A percentile compares a stretch with the other conserved stretches of the same genome.
phyloP scores from a whole-genome alignment of 2,888 invertebrate genomes.

The Ypsolopha scabrella region DNA sequence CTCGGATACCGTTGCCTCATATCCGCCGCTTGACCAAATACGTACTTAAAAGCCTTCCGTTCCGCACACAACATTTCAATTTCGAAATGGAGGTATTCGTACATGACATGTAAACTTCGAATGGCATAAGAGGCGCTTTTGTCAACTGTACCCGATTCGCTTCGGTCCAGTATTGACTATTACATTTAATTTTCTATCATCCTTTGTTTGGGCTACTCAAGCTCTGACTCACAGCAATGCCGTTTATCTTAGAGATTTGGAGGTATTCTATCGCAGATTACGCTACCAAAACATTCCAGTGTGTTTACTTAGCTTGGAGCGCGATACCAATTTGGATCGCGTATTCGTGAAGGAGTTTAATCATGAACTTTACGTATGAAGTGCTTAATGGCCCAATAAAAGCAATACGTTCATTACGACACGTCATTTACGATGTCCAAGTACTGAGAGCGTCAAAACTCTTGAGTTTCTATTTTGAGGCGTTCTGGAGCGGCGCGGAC shows the following conservation, averaged over 20 bases:
- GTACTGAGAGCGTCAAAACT: constrained; percentile 20
- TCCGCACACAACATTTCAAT: constrained; percentile 58
- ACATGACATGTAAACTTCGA: constrained; percentile 14
- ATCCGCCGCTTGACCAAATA: constrained; percentile 55
- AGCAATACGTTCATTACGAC: too few species aligned
- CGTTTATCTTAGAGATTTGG: too few species aligned
- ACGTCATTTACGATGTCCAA: constrained; percentile 2
- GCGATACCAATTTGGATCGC: constrained; percentile 12
- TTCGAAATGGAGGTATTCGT: constrained; percentile 24
- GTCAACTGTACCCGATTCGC: constrained; percentile 55
- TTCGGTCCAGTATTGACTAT: constrained; percentile 15
- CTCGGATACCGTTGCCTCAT: constrained; percentile 35
- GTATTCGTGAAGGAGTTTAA: constrained; percentile 16
- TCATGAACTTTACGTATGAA: constrained; percentile 26
- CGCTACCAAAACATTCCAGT: neutral
- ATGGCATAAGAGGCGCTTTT: constrained; percentile 32
- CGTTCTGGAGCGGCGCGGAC: constrained; percentile 32
- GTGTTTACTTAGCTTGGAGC: constrained; percentile 18
- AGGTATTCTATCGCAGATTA: neutral
- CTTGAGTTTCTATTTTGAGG: constrained; percentile 47
- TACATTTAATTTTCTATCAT: too few species aligned
- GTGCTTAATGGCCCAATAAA: constrained; percentile 44
- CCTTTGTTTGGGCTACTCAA: too few species aligned
- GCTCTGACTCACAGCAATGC: too few species aligned
- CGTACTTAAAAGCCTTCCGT: constrained; percentile 53